phyloP scores from a whole-genome alignment of 2,797 vertebrate species.

The Arrhamphus sclerolepis region DNA sequence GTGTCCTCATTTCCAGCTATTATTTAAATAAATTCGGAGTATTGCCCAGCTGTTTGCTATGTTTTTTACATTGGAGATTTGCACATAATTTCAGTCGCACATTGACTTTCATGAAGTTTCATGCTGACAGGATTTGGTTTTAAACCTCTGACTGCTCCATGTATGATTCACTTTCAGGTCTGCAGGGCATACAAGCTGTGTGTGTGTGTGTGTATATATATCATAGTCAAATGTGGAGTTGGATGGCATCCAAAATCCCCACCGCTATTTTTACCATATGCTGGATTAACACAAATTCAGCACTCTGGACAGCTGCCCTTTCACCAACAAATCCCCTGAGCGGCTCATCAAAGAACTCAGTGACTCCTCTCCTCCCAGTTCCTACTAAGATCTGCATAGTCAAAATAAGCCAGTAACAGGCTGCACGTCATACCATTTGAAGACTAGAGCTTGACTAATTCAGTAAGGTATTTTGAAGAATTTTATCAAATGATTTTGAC shows the following conservation, averaged over 20 bases:
- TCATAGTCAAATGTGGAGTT: slow-evolving; percentile 45
- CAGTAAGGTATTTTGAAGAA: slow-evolving; percentile 3
- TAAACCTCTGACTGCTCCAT: too few relatives aligned
- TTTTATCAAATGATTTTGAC: neutral
- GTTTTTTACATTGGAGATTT: too few relatives aligned
- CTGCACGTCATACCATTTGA: slow-evolving; percentile 23
- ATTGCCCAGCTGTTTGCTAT: too few relatives aligned
- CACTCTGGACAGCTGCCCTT: slow-evolving; percentile 82
- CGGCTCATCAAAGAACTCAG: slow-evolving; percentile 75
- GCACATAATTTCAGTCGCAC: too few relatives aligned
- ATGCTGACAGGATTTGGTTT: too few relatives aligned
- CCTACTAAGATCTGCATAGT: slow-evolving; percentile 50
- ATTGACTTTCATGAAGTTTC: too few relatives aligned
- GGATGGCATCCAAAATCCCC: slow-evolving; percentile 67
- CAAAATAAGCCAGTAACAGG: slow-evolving; percentile 48
- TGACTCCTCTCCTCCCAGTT: slow-evolving; percentile 69
- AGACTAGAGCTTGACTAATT: slow-evolving; percentile 6
- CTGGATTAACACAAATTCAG: slow-evolving; percentile 82
- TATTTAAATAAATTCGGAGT: too few relatives aligned
- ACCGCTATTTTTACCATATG: slow-evolving; percentile 79
- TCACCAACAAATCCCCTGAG: slow-evolving; percentile 80
- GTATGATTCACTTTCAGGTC: too few relatives aligned
- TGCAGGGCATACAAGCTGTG: neutral
- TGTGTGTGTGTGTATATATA: neutral
- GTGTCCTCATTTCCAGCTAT: too few relatives aligned